Evolutionary conservation across 2,797 vertebrate species (phyloP).

Genomic region (Ctenochaetus hawaiiensis): DNA sequence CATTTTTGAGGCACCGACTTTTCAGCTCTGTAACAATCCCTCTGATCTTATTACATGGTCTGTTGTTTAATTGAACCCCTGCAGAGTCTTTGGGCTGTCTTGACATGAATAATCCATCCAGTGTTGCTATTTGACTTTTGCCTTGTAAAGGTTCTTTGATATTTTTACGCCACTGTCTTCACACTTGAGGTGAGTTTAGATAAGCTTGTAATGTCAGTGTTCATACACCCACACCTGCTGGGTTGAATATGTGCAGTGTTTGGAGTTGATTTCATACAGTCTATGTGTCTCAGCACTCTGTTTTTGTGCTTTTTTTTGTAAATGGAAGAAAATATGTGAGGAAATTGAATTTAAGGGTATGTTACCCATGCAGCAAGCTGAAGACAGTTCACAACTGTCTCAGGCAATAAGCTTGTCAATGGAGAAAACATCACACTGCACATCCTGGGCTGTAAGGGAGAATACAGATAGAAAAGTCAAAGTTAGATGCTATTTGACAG

Average conservation of each 20-base stretch:
- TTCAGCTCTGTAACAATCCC: conserved; percentile 1
- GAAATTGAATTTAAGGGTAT: conserved; percentile 36
- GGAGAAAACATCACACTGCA: conserved; percentile 20
- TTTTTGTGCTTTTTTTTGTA: conserved; percentile 16
- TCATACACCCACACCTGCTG: conserved; percentile 52
- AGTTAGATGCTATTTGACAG: neutral
- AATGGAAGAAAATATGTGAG: conserved; percentile 42
- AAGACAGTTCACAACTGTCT: conserved; percentile 34
- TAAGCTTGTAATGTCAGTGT: conserved; percentile 40
- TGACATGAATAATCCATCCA: conserved; percentile 36
- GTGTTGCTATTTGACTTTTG: conserved; percentile 32
- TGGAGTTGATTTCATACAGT: conserved; percentile 32
- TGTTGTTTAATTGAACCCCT: conserved; percentile 27
- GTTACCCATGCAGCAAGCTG: conserved; percentile 17
- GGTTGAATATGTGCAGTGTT: conserved; percentile 30
- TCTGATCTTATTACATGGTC: conserved; percentile 27
- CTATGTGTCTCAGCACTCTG: conserved; percentile 23
- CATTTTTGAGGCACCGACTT: conserved; percentile 17
- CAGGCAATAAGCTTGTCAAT: conserved; percentile 15
- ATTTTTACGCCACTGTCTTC: conserved; percentile 48
- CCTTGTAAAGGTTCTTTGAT: conserved; percentile 46
- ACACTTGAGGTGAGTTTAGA: conserved; percentile 52
- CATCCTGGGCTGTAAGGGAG: conserved; percentile 19
- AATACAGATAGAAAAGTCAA: neutral
- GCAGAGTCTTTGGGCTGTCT: conserved; percentile 20